Base-by-base conservation (phyloP, 2,113 vertebrate genomes). In the Psephotus haematonotus region DNA sequence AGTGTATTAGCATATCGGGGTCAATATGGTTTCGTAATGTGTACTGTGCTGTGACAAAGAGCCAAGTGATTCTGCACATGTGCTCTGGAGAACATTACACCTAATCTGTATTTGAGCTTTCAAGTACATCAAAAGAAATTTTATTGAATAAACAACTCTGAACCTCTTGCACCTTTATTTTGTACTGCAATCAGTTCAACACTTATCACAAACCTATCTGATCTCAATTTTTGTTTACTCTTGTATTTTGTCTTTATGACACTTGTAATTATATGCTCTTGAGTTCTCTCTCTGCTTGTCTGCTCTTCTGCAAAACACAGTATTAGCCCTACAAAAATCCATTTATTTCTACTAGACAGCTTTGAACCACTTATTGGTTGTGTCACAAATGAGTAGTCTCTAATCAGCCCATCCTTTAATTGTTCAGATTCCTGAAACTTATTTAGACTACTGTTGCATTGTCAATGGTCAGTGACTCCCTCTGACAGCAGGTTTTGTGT, bases 151-250 rank as follows among this genome's bases (percentile, higher is more conserved):
- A 93, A 82, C 62, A 52, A 64, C n/a, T 91, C 77, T 68, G 72
- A 88, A 83, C 52, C 37, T 83, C 83, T 86, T 49, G 59, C 77
- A 90, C 80, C 68, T 88, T 88, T 88, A 77, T 62, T 92, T 96
- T 80, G 55, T 88, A 35, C 29, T 31, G 31, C 4, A 37, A 88
- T 83, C 92, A 90, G 46, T 55, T 86, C 83, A 93, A 86, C 0
- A 0, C 19, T 95, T 82, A 86, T 25, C 67, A 68, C 35, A 94
- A 93, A 93, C 43, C 72, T 64, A 81, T 60, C 85, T 88, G 85
- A 94, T 92, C 85, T 75, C 68, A 55, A 63, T 93, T 94, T 94
- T 96, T 95, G 69, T 88, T 95, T 95, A 92, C 41, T 81, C 52
- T 91, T 92, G 84, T 94, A 46, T 81, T 97, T 92, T 93, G 50